Evolutionary conservation across 2,113 vertebrate genomes (phyloP), one percentile per base, ranked within the genome.

Genomic region (Plotosus lineatus): DNA sequence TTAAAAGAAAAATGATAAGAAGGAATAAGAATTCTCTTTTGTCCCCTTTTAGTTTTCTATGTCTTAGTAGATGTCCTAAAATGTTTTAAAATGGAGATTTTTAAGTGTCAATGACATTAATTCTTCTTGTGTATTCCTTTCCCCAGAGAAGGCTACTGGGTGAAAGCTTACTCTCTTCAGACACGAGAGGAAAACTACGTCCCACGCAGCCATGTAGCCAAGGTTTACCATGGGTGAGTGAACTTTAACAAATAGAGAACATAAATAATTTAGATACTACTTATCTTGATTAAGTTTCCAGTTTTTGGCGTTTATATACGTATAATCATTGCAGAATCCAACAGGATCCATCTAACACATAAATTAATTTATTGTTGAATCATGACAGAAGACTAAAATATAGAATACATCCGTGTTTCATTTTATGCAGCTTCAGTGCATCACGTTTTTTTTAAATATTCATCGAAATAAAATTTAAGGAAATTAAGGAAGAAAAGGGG

Each of bases 221-320:
- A 92, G 79, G 94, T 96, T 78, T 96, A 94, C 84, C 95, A 95
- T 0, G 94, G 95, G 95, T 96, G 85, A 94, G 95, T 91, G 58
- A 4, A 53, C 4, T 23, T 58, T 71, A 12, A 26, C 14, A 15
- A 61, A 33, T 26, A 7, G 11, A 26, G n/a, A 42, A 23, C 9
- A 44, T 69, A 23, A 66, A 38, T 6, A 0, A 40, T 6, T 44
- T 26, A 5, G 42, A 23, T 14, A 21, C 36, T 26, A 6, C 9
- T 31, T 26, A 23, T 8, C 53, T 17, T 69, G 21, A 17, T 28
- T 38, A 74, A n/a, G 44, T 17, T 51, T 40, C 10, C 12, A 31
- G 14, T 19, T 33, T 2, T 33, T 21, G 3, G 31, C 19, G 3
- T 2, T 48, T 71, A 48, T 19, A 17, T 33, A 50, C 11, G 8